Conservation (phyloP, 1,140 invertebrate species). For the Diplogasteroides magnus region DNA sequence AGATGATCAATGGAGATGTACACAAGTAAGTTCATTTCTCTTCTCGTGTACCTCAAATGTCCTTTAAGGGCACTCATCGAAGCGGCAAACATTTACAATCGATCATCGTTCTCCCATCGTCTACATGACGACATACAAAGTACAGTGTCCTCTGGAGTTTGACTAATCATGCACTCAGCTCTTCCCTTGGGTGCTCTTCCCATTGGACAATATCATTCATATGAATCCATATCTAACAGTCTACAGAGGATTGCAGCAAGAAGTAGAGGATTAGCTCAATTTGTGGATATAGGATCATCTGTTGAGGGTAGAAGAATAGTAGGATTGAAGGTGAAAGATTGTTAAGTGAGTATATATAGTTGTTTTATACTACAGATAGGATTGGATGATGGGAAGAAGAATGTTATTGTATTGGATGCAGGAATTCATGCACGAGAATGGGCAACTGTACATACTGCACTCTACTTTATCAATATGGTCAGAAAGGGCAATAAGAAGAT, state of each 20-base stretch:
- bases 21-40: constrained; percentile 23
- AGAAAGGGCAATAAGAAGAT: too few relatives aligned
- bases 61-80: constrained; percentile 21
- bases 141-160: constrained; percentile 8
- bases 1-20: constrained; percentile 39
- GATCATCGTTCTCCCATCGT: background rate
- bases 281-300: constrained; percentile 32
- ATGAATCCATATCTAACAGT: constrained; percentile 31
- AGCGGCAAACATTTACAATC: constrained; percentile 9
- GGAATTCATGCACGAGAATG: constrained; percentile 55
- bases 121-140: constrained; percentile 5
- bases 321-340: constrained; percentile 40
- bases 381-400: constrained; percentile 24
- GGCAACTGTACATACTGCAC: constrained; percentile 46
- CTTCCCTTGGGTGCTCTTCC: background rate
- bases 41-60: background rate
- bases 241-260: constrained; percentile 32
- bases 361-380: constrained; percentile 14
- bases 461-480: constrained; percentile 49
- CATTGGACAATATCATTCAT: constrained; percentile 42
- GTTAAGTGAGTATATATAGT: background rate
- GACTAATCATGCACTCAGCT: background rate
- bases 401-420: constrained; percentile 47
- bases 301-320: constrained; percentile 33
- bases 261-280: constrained; percentile 11